Conservation (phyloP, 2,113 vertebrate species). For the cattle (Bos taurus) region ARS-UCD2.0 NC_037348.1:48979001-48979500, state of each 20-base stretch:
- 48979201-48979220: not conserved
- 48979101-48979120: not conserved
- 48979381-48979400: not conserved
- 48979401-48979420: not conserved
- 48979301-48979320: not conserved
- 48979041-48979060: not conserved
- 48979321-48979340: not conserved
- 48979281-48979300: not conserved
- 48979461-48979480: not conserved
- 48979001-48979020: not conserved
- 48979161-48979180: not conserved
- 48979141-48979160: not conserved
- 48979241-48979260: not conserved
- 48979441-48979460: not conserved
- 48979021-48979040: not conserved
- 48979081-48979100: not conserved
- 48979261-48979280: not conserved
- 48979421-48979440: not conserved
- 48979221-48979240: not conserved
- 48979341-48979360: not conserved
- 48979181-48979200: not conserved
- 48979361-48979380: conserved; percentile 16
- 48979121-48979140: not conserved
- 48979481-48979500: not conserved
- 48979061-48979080: not conserved